These are phyloP conservation scores for Hipparchia sbordonii DNA, from an alignment of 2,888 invertebrate species.

Conservation along the genomic window DNA sequence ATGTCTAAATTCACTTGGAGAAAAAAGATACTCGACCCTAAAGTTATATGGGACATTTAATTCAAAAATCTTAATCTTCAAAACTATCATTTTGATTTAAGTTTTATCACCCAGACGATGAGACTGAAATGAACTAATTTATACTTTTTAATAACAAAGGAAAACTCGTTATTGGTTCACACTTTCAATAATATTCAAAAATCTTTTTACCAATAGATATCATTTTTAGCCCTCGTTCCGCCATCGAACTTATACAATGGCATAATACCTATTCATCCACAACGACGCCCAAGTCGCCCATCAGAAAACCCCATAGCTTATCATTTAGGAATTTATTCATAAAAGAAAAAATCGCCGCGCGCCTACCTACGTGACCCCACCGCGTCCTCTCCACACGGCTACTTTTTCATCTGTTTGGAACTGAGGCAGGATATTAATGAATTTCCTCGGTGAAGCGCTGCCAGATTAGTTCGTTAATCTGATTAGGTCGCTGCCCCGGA, in stretches of 20 bases:
- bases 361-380: constrained; percentile 39
- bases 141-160: too few species aligned
- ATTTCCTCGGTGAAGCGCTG: constrained; percentile 86
- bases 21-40: too few species aligned
- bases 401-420: constrained; percentile 63
- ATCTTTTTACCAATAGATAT: neutral
- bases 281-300: constrained; percentile 10
- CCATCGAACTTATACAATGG: neutral
- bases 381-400: constrained; percentile 39
- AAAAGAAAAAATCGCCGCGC: constrained; percentile 41
- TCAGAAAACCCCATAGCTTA: constrained; percentile 30
- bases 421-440: constrained; percentile 86
- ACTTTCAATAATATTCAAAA: neutral
- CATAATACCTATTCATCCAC: constrained; percentile 11
- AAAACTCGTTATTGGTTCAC: too few species aligned
- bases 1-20: too few species aligned
- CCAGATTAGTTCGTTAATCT: constrained; percentile 86
- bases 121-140: too few species aligned
- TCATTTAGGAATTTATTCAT: constrained; percentile 46
- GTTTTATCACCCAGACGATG: too few species aligned
- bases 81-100: too few species aligned
- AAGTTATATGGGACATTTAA: too few species aligned
- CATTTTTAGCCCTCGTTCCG: neutral
- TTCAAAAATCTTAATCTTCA: too few species aligned
- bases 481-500: constrained; percentile 78